These are phyloP conservation scores for Mercenaria mercenaria DNA, from an alignment of 1,140 invertebrate species.

Conservation along the genomic window DNA sequence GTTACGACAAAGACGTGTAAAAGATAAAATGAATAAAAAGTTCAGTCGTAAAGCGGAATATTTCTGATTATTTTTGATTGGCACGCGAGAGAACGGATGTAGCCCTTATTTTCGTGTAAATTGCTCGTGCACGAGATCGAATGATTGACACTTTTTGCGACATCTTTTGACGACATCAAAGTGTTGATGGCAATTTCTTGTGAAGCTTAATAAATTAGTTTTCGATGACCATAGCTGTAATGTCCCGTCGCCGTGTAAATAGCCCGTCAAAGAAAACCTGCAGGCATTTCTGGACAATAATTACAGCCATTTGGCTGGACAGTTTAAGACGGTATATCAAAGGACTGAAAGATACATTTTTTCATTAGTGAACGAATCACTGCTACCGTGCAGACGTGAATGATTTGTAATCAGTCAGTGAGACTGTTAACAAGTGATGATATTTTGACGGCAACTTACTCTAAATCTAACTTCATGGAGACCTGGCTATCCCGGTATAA, in stretches of 20 bases:
- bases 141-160: slow-evolving; percentile 43
- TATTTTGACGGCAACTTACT: no score
- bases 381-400: no score
- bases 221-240: slow-evolving; percentile 23
- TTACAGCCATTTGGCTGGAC: slow-evolving; percentile 20
- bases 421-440: no score
- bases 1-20: slow-evolving; percentile 2
- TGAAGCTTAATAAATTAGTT: slow-evolving; percentile 47
- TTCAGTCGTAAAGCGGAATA: not conserved
- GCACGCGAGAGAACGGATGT: slow-evolving; percentile 39
- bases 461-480: no score
- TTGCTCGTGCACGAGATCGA: slow-evolving; percentile 5
- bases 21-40: slow-evolving; percentile 32
- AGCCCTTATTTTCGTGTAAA: slow-evolving; percentile 14
- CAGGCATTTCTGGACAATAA: slow-evolving; percentile 26
- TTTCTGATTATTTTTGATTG: slow-evolving; percentile 11
- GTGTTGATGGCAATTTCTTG: slow-evolving; percentile 14
- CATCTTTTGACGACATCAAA: slow-evolving; percentile 49
- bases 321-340: not conserved
- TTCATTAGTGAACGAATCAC: not conserved
- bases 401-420: no score
- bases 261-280: slow-evolving; percentile 33
- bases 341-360: not conserved
- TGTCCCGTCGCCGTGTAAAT: slow-evolving; percentile 53
- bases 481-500: no score